Conservation (phyloP, 1,140 invertebrate genomes). For the Phymastichus coffea region DNA sequence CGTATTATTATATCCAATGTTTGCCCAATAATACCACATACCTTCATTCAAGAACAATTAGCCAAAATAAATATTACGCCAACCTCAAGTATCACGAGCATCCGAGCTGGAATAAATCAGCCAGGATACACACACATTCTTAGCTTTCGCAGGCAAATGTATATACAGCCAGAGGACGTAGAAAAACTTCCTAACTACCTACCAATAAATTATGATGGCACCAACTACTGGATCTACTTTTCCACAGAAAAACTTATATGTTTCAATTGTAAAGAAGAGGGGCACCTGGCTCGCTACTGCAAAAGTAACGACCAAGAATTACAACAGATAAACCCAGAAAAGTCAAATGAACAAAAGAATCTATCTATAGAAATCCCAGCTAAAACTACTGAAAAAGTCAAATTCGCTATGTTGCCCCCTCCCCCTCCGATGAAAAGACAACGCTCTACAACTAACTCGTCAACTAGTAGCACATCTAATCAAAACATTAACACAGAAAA, state of each 20-base stretch:
- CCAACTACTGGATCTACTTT: too few species aligned
- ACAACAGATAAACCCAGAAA: background rate
- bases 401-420: background rate
- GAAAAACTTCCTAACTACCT: background rate
- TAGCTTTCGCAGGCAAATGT: conserved; percentile 22
- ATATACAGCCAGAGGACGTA: too few species aligned
- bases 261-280: conserved; percentile 18
- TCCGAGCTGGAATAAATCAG: background rate
- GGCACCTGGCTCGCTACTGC: conserved; percentile 4
- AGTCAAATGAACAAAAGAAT: too few species aligned
- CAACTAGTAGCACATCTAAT: background rate
- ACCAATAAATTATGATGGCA: background rate
- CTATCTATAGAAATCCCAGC: background rate
- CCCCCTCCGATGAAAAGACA: background rate
- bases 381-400: background rate
- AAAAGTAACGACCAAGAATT: background rate
- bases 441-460: background rate
- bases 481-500: too few species aligned
- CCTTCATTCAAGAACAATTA: background rate
- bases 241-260: conserved; percentile 10
- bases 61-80: background rate
- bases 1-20: conserved; percentile 33
- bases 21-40: conserved; percentile 28
- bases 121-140: conserved; percentile 8
- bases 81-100: background rate